These are phyloP conservation scores for Pilophorus perplexus DNA, from an alignment of 2,888 invertebrate species.

Conservation along the genomic window DNA sequence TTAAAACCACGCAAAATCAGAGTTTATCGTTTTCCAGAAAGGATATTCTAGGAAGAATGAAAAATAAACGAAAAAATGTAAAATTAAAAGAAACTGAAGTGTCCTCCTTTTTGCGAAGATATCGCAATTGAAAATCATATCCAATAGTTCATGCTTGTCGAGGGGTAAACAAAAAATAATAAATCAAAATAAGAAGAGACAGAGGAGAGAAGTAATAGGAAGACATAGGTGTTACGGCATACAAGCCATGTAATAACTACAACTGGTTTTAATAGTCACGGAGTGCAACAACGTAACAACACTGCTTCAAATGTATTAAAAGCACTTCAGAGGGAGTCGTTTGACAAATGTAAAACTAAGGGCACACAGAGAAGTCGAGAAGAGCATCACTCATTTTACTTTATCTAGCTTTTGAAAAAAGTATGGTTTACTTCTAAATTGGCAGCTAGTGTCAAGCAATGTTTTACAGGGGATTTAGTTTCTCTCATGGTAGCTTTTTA, in stretches of 20 bases:
- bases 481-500: too few species aligned
- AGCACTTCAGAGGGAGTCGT: slow-evolving; percentile 4
- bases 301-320: slow-evolving; percentile 34
- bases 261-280: slow-evolving; percentile 9
- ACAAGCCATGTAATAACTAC: slow-evolving; percentile 35
- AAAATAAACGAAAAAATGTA: slow-evolving; percentile 2
- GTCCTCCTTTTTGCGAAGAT: too few species aligned
- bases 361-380: not conserved
- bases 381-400: slow-evolving; percentile 1
- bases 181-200: slow-evolving; percentile 11
- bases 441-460: too few species aligned
- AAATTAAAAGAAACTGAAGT: slow-evolving; percentile 5
- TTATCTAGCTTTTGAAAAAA: too few species aligned
- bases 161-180: not conserved
- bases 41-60: not conserved
- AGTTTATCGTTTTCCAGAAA: slow-evolving; percentile 19
- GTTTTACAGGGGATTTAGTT: too few species aligned
- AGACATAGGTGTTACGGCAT: slow-evolving; percentile 32
- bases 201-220: slow-evolving; percentile 26
- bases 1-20: slow-evolving; percentile 42
- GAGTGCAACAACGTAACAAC: slow-evolving; percentile 38
- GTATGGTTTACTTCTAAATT: too few species aligned
- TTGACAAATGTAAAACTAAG: not conserved
- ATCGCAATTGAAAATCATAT: slow-evolving; percentile 2
- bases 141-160: slow-evolving; percentile 25